Evolutionary conservation across 2,888 invertebrate genomes (phyloP), one percentile per base, ranked within the genome.

Genomic region (Polydrusus pterygomalis): DNA sequence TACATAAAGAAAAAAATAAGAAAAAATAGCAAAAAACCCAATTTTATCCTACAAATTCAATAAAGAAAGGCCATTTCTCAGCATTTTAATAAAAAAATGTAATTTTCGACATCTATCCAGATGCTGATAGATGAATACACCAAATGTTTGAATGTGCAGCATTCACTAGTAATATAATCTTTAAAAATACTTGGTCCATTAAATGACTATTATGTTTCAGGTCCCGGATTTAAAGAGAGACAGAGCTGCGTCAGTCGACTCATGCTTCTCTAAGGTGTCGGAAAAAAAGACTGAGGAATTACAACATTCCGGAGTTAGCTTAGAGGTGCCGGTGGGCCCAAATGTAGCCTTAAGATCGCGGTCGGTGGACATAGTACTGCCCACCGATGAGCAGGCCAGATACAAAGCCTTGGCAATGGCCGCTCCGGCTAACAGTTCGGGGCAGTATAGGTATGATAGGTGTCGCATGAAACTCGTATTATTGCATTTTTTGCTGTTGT

Each of bases 161-260:
- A n/a, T n/a, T n/a, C n/a, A n/a, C n/a, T n/a, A n/a, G n/a, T n/a
- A n/a, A n/a, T n/a, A n/a, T n/a, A n/a, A n/a, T n/a, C n/a, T n/a
- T n/a, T n/a, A n/a, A n/a, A n/a, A n/a, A n/a, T n/a, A n/a, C n/a
- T n/a, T n/a, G n/a, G 25, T 25, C 25, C 5, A 5, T 25, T 25
- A 1, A 25, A 25, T 34, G 1, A 2, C 34, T 34, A 7, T 34
- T 34, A 34, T 34, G 8, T 34, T 54, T 58, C 47, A 77, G 78
- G 96, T 96, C 77, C 96, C 96, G 49, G 95, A 96, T 83, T 87
- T 96, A 80, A 94, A 93, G 85, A 91, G 96, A 30, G 96, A 96
- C 85, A 92, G 96, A 17, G 96, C 96, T 17, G 96, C 95, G 40
- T 96, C 96, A 0, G 95, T 96, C 1, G 96, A 96, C 86, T 95